Conservation (phyloP, 2,888 invertebrate species). For the Acheta domesticus region DNA sequence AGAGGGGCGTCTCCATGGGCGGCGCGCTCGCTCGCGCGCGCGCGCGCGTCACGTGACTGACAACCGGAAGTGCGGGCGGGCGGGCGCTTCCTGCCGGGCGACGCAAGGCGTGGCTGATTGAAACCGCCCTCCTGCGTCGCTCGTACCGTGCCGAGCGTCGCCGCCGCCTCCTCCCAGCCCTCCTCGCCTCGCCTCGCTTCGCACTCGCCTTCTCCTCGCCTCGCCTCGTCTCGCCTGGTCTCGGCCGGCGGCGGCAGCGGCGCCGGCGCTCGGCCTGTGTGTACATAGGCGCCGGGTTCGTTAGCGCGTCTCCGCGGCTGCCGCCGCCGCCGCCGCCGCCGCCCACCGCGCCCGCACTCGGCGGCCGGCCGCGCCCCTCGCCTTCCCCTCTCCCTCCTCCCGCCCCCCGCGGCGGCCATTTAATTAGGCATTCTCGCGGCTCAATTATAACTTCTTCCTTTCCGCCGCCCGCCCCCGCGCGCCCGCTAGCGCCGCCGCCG, state of each 20-base stretch:
- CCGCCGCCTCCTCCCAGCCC: too few species aligned
- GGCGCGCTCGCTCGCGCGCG: too few species aligned
- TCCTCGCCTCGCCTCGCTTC: too few species aligned
- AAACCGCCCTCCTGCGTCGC: neutral
- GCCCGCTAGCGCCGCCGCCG: neutral
- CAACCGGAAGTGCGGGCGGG: neutral
- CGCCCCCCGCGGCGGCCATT: neutral
- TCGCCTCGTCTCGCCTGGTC: too few species aligned
- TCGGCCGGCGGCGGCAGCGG: too few species aligned
- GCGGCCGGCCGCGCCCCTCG: neutral
- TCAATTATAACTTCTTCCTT: constrained; percentile 18
- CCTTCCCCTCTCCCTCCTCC: neutral
- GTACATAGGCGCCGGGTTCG: constrained; percentile 18
- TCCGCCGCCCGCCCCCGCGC: neutral
- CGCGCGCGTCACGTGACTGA: neutral
- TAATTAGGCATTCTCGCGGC: constrained; percentile 18
- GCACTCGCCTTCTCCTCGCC: too few species aligned
- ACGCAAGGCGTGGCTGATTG: neutral
- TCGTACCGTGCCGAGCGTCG: too few species aligned
- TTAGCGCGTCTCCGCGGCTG: neutral
- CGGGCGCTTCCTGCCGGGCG: neutral
- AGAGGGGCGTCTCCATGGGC: too few species aligned
- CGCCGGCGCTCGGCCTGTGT: neutral
- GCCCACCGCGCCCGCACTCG: neutral
- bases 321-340: too few species aligned